These are phyloP conservation scores for Apodemus agrarius DNA, from an alignment of 2,797 vertebrate species.

Conservation along the genomic window DNA sequence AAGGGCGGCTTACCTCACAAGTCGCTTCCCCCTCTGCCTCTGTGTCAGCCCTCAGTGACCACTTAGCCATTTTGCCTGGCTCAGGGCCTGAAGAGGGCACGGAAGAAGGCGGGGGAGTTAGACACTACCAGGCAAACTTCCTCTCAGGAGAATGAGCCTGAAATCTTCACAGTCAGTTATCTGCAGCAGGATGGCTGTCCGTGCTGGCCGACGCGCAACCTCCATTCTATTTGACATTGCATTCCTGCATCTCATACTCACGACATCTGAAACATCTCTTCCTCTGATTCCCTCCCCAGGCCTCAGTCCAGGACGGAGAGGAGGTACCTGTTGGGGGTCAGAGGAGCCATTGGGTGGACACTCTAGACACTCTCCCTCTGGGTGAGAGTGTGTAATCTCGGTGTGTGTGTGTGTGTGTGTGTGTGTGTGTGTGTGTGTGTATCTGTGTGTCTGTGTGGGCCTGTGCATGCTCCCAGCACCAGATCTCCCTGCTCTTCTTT, in stretches of 20 bases:
- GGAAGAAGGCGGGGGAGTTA: not conserved
- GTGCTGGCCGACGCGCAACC: not conserved
- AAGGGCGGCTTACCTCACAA: not conserved
- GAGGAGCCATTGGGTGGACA: not conserved
- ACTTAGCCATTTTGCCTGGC: not conserved
- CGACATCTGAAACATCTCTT: not conserved
- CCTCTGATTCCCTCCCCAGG: fast-evolving
- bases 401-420: not conserved
- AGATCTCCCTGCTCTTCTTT: not conserved
- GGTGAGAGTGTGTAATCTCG: not conserved
- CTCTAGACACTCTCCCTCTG: not conserved
- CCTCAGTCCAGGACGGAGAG: not conserved
- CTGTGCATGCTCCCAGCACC: no score
- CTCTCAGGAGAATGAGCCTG: no score
- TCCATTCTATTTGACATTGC: not conserved
- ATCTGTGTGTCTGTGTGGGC: not conserved
- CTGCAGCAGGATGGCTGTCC: not conserved
- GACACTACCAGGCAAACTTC: not conserved
- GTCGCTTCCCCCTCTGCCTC: not conserved
- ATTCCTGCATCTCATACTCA: not conserved
- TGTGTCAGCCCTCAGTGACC: not conserved
- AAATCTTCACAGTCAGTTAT: not conserved
- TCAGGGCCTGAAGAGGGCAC: not conserved
- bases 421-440: no score
- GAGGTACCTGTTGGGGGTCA: not conserved